These are phyloP conservation scores for Nyctereutes procyonoides DNA, from an alignment of 2,113 vertebrate genomes.

Conservation along the genomic window DNA sequence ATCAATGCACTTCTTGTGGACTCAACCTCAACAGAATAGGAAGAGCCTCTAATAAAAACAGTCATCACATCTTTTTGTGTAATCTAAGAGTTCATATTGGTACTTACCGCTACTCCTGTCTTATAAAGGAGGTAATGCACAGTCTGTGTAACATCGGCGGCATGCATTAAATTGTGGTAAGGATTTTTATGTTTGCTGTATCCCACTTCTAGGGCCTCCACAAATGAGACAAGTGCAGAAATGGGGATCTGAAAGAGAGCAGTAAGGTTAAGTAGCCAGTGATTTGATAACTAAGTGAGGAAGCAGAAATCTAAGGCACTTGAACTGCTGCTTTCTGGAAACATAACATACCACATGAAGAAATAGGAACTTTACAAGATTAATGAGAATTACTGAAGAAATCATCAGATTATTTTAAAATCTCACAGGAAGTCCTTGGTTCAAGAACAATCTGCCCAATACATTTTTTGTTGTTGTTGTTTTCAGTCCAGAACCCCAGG, in stretches of 20 bases:
- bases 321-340: neutral
- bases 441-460: neutral
- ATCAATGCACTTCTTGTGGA: neutral
- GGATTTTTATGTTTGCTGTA: slow-evolving; percentile 99
- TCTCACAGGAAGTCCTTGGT: neutral
- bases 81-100: neutral
- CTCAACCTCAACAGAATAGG: neutral
- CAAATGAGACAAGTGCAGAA: slow-evolving; percentile 97
- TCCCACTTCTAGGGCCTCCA: slow-evolving; percentile 97
- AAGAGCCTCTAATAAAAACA: neutral
- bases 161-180: slow-evolving; percentile 98
- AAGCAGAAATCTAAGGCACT: neutral
- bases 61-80: neutral
- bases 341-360: neutral
- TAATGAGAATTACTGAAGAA: neutral
- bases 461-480: neutral
- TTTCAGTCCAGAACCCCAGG: neutral
- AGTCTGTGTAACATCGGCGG: slow-evolving; percentile 97
- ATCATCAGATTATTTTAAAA: neutral
- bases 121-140: slow-evolving; percentile 97
- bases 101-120: slow-evolving; percentile 95
- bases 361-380: neutral
- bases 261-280: neutral
- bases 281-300: neutral
- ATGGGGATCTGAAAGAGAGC: slow-evolving; percentile 94